Conservation (phyloP, 2,888 invertebrate species). For the Cheilosia impressa region DNA sequence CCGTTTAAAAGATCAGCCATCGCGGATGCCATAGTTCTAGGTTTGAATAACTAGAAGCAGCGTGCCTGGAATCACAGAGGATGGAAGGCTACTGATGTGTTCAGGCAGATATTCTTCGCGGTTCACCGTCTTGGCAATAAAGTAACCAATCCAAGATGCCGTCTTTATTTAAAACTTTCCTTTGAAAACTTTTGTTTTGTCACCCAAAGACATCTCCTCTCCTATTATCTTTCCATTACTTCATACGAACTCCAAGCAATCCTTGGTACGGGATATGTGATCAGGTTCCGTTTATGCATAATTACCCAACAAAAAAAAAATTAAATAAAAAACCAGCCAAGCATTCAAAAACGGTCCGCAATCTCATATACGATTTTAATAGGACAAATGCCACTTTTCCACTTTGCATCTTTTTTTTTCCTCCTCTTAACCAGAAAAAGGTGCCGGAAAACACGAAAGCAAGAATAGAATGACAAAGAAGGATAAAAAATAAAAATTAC, state of each 20-base stretch:
- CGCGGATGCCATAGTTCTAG: too few relatives aligned
- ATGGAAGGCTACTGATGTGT: too few relatives aligned
- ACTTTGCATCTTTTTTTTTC: constrained; percentile 53
- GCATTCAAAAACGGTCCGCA: constrained; percentile 5
- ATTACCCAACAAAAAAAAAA: constrained; percentile 29
- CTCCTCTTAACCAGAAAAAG: constrained; percentile 24
- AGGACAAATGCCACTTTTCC: constrained; percentile 66
- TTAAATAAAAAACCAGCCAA: not conserved
- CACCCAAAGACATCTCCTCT: too few relatives aligned
- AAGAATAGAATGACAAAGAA: constrained; percentile 56
- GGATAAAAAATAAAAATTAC: constrained; percentile 43
- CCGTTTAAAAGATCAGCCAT: too few relatives aligned
- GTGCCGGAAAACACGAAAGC: constrained; percentile 62
- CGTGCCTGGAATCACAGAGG: too few relatives aligned
- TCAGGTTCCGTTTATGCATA: constrained; percentile 52
- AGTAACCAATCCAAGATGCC: too few relatives aligned
- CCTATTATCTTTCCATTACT: constrained; percentile 4
- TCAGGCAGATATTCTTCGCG: too few relatives aligned
- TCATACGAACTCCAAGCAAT: constrained; percentile 22
- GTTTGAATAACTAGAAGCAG: too few relatives aligned
- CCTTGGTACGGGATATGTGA: constrained; percentile 30
- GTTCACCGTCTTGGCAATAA: too few relatives aligned
- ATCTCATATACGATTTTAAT: constrained; percentile 61
- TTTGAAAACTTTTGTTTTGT: too few relatives aligned
- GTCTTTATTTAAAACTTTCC: too few relatives aligned